A percentile compares a stretch with the other conserved stretches of the same genome.
phyloP scores from a whole-genome alignment of 2,113 vertebrate species.

The Arothron firmamentum region DNA sequence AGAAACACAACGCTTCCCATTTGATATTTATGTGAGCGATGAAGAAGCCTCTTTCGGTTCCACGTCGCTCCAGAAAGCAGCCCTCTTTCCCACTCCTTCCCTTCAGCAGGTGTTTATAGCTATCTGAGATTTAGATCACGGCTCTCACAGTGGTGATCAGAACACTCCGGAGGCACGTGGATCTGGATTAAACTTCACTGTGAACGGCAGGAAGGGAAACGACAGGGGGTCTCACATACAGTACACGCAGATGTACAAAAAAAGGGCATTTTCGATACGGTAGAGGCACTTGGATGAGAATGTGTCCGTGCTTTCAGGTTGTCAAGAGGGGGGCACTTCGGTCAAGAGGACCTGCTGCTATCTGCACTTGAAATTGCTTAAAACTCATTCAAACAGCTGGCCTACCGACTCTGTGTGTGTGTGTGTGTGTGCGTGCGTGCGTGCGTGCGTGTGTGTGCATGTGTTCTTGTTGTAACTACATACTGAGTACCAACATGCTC shows the following conservation, averaged over 20 bases:
- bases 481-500: too few species aligned
- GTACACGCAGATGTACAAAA: constrained; percentile 3
- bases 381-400: constrained; percentile 20
- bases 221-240: constrained; percentile 13
- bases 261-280: constrained; percentile 1
- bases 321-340: constrained; percentile 6
- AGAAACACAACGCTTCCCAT: constrained; percentile 25
- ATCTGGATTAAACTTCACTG: constrained; percentile 32
- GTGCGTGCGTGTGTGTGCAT: neutral
- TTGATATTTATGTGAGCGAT: constrained; percentile 18
- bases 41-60: constrained; percentile 11
- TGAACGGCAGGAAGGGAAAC: constrained; percentile 28
- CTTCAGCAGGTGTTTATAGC: constrained; percentile 19
- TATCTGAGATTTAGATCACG: constrained; percentile 45
- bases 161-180: constrained; percentile 15
- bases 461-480: too few species aligned
- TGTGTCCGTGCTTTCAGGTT: constrained; percentile 28
- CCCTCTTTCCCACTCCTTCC: constrained; percentile 5
- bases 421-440: neutral
- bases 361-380: neutral
- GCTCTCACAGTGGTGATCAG: constrained; percentile 16
- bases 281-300: constrained; percentile 14
- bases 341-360: constrained; percentile 14
- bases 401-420: constrained; percentile 2
- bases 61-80: constrained; percentile 17